Evolutionary conservation across 2,797 vertebrate genomes (phyloP).

Genomic region (Melanotaenia boesemani): DNA sequence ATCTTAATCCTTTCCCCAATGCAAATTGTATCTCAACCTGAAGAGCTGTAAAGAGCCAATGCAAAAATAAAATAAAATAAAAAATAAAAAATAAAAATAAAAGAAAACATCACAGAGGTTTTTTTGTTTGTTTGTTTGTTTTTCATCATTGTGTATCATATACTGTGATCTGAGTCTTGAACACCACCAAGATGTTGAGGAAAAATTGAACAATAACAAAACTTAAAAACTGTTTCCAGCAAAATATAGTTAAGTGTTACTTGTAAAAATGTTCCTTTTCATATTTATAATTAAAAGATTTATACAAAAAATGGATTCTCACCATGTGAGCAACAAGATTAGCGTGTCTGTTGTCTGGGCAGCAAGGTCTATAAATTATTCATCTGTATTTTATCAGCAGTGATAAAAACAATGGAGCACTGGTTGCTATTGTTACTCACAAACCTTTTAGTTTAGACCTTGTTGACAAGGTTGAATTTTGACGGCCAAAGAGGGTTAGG

Average conservation of each 20-base stretch:
- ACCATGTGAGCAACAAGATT: constrained; percentile 90
- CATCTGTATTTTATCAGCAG: constrained; percentile 16
- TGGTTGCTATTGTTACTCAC: constrained; percentile 20
- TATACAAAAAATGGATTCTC: constrained; percentile 88
- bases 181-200: constrained; percentile 95
- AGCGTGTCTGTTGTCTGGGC: constrained; percentile 86
- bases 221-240: constrained; percentile 95
- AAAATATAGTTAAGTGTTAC: constrained; percentile 92
- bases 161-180: constrained; percentile 91
- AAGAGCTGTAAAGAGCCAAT: constrained; percentile 98
- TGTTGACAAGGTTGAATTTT: constrained; percentile 75
- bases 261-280: constrained; percentile 84
- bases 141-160: constrained; percentile 72
- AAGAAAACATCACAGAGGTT: constrained; percentile 87
- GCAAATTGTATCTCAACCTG: constrained; percentile 99
- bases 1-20: constrained; percentile 99
- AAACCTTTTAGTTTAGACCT: constrained; percentile 55
- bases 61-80: constrained; percentile 92
- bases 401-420: constrained; percentile 7
- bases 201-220: constrained; percentile 87
- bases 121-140: constrained; percentile 63
- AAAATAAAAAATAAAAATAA: constrained; percentile 86
- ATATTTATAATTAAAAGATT: constrained; percentile 91
- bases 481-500: constrained; percentile 80
- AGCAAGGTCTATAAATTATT: constrained; percentile 61